These are phyloP conservation scores for Operophtera brumata DNA, from an alignment of 2,888 invertebrate genomes.

Conservation along the genomic window DNA sequence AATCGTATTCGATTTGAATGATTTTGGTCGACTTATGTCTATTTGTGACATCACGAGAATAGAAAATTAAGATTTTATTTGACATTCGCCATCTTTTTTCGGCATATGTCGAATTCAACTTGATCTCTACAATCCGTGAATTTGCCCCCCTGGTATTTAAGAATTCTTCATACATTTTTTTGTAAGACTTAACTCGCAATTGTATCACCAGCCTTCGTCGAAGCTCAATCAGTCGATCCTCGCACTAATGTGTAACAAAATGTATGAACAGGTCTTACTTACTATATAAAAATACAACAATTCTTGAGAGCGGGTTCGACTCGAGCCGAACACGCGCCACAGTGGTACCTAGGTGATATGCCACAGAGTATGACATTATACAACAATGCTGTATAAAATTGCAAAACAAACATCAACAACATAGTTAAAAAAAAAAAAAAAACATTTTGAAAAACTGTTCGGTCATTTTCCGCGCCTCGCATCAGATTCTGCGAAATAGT, in stretches of 20 bases:
- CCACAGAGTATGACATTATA: constrained; percentile 61
- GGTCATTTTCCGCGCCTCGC: too few relatives aligned
- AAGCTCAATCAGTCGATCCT: constrained; percentile 45
- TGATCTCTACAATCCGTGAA: too few relatives aligned
- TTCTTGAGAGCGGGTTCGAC: constrained; percentile 51
- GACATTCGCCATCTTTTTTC: too few relatives aligned
- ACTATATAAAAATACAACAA: constrained; percentile 79
- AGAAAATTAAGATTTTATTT: too few relatives aligned
- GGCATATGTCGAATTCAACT: too few relatives aligned
- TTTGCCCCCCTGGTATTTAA: constrained; percentile 9
- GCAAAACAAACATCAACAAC: too few relatives aligned
- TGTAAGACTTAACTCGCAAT: constrained; percentile 32
- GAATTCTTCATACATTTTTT: constrained; percentile 13
- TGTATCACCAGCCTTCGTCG: constrained; percentile 42
- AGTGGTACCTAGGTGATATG: constrained; percentile 72
- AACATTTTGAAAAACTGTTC: not conserved
- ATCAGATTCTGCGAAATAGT: too few relatives aligned
- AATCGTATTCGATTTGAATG: too few relatives aligned
- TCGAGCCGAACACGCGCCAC: constrained; percentile 45
- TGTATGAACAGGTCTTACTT: constrained; percentile 64
- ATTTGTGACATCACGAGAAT: too few relatives aligned
- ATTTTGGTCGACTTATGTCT: too few relatives aligned
- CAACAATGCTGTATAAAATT: constrained; percentile 47
- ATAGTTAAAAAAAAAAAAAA: not conserved
- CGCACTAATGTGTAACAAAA: constrained; percentile 46